phyloP scores from a whole-genome alignment of 2,797 vertebrate genomes.

The Pseudochirops corinnae region DNA sequence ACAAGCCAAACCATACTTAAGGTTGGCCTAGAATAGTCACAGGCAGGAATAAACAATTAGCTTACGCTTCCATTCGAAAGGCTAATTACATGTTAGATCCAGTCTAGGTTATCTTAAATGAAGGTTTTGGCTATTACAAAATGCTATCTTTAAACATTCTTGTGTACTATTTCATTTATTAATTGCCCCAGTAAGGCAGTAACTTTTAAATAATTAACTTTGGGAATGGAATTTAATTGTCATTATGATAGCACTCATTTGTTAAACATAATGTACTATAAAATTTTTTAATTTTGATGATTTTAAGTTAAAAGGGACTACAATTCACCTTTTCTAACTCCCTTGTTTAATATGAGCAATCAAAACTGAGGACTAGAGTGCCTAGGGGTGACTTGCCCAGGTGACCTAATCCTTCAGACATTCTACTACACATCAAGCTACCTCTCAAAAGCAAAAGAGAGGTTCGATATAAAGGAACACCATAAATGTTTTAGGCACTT shows the following conservation, averaged over 20 bases:
- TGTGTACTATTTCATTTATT: not conserved
- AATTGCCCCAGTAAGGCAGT: not conserved
- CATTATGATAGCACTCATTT: not conserved
- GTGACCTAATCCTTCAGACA: not conserved
- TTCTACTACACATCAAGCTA: not conserved
- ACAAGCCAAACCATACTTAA: not conserved
- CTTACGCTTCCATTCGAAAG: not conserved
- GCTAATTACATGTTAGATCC: constrained; percentile 6
- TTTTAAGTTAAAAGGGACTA: not conserved
- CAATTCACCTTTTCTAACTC: not conserved
- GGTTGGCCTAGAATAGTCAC: not conserved
- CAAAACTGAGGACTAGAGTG: not conserved
- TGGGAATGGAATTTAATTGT: not conserved
- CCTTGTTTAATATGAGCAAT: not conserved
- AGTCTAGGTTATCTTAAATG: constrained; percentile 18
- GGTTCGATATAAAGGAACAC: constrained; percentile 54
- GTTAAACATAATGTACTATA: not conserved
- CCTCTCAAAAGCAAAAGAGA: not conserved
- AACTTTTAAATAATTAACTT: constrained; percentile 14
- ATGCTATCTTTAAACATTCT: not conserved
- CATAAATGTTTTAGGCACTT: constrained; percentile 87
- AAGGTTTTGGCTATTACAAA: not conserved
- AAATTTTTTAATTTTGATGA: not conserved
- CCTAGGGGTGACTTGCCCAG: not conserved
- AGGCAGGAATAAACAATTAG: not conserved